These are phyloP conservation scores for Perithous albicinctus DNA, from an alignment of 2,888 invertebrate species.

Conservation along the genomic window DNA sequence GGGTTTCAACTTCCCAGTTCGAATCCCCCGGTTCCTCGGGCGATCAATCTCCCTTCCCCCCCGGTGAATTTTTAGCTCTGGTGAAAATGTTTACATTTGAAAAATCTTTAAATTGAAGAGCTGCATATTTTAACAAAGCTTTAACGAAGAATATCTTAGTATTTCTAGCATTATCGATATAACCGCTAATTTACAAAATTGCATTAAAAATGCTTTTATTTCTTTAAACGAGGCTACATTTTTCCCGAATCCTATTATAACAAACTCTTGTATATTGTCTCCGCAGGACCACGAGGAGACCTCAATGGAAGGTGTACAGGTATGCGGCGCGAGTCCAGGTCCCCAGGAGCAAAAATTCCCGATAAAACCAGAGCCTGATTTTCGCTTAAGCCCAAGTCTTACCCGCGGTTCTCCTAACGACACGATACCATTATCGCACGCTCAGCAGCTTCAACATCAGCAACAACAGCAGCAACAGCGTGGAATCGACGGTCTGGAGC, in stretches of 20 bases:
- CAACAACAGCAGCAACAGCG: conserved; percentile 73
- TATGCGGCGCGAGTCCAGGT: conserved; percentile 82
- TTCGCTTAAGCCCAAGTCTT: conserved; percentile 81
- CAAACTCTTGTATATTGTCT: not conserved
- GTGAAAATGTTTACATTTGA: not conserved
- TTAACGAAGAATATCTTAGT: too few relatives aligned
- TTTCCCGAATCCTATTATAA: not conserved
- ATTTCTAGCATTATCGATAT: too few relatives aligned
- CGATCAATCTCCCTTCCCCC: too few relatives aligned
- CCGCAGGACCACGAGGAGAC: conserved; percentile 84
- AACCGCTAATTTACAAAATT: too few relatives aligned
- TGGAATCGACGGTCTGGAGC: conserved; percentile 78
- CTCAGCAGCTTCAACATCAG: conserved; percentile 79
- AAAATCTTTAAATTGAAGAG: too few relatives aligned
- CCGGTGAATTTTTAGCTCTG: too few relatives aligned
- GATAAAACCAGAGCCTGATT: conserved; percentile 83
- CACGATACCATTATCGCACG: conserved; percentile 77
- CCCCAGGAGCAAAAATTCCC: conserved; percentile 83
- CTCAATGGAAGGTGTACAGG: conserved; percentile 85
- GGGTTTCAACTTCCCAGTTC: too few relatives aligned
- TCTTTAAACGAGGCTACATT: not conserved
- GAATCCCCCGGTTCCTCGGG: too few relatives aligned
- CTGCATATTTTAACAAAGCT: not conserved
- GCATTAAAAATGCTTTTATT: too few relatives aligned
- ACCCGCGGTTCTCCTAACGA: conserved; percentile 78